Percentiles rank a stretch among this genome's conserved stretches.
Conservation (phyloP, 2,113 vertebrate genomes). For the Percopsis transmontana region DNA sequence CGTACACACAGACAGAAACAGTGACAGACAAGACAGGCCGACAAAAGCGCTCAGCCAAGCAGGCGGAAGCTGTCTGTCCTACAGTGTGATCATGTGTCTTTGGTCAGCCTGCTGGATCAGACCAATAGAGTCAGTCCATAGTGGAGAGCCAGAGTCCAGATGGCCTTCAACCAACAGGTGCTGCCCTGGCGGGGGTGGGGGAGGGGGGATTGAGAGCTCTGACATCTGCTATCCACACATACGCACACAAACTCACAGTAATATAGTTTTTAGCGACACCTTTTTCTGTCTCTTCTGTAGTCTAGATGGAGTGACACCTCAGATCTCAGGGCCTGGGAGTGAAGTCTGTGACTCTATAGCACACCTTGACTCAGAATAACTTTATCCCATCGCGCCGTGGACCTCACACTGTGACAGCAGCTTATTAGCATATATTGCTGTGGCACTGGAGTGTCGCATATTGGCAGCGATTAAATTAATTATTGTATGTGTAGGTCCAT, state of each 20-base stretch:
- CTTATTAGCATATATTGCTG: slow-evolving; percentile 59
- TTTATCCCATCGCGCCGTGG: slow-evolving; percentile 43
- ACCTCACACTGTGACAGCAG: slow-evolving; percentile 53
- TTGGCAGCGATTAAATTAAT: slow-evolving; percentile 32
- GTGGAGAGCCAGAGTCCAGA: slow-evolving; percentile 63
- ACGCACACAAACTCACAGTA: slow-evolving; percentile 5
- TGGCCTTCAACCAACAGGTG: slow-evolving; percentile 80
- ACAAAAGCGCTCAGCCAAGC: too few species aligned
- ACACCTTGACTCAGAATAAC: slow-evolving; percentile 48
- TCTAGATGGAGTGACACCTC: slow-evolving; percentile 27
- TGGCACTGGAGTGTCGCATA: slow-evolving; percentile 35
- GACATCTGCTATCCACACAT: slow-evolving; percentile 76
- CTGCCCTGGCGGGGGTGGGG: slow-evolving; percentile 44
- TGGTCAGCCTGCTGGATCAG: slow-evolving; percentile 59
- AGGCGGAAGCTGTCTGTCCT: slow-evolving; percentile 38
- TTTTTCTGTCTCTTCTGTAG: slow-evolving; percentile 36
- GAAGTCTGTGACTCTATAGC: slow-evolving; percentile 49
- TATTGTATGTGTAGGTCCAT: slow-evolving; percentile 19
- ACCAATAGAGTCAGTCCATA: slow-evolving; percentile 20
- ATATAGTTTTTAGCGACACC: slow-evolving; percentile 44
- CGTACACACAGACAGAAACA: slow-evolving; percentile 3
- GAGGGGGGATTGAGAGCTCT: slow-evolving; percentile 61
- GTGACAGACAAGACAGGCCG: not conserved
- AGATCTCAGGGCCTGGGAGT: slow-evolving; percentile 40
- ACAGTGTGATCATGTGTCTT: slow-evolving; percentile 50